Evolutionary conservation across 2,113 vertebrate genomes (phyloP).

Genomic region (Zosterops lateralis): DNA sequence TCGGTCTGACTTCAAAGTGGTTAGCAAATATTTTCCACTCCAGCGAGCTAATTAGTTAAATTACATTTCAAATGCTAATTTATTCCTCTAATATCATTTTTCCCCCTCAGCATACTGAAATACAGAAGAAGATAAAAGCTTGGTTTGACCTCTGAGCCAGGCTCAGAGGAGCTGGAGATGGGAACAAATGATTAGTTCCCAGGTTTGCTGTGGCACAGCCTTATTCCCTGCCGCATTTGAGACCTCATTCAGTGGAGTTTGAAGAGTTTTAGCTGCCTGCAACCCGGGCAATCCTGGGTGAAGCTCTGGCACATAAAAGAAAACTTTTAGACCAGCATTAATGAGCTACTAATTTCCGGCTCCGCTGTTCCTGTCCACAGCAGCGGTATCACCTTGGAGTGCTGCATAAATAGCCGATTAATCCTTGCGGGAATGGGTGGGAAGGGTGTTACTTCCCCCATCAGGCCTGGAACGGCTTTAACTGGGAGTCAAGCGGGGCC

Average conservation of each 20-base stretch:
- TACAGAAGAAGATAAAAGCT: constrained; percentile 29
- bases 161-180: constrained; percentile 4
- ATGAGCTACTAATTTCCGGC: background rate
- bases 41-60: constrained; percentile 55
- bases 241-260: background rate
- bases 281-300: background rate
- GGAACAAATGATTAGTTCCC: background rate
- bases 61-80: constrained; percentile 63
- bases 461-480: background rate
- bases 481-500: rapidly evolving
- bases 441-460: background rate
- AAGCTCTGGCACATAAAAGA: background rate
- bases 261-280: background rate
- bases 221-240: background rate
- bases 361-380: background rate
- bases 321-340: background rate
- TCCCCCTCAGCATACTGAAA: background rate
- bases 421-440: background rate
- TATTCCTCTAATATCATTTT: constrained; percentile 33
- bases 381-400: background rate
- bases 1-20: constrained; percentile 42
- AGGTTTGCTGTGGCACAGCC: background rate
- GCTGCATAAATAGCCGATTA: background rate
- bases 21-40: constrained; percentile 48
- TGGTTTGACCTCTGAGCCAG: constrained; percentile 29